Base-by-base conservation (phyloP, 2,797 vertebrate genomes). In the Pseudochromis fuscus region DNA sequence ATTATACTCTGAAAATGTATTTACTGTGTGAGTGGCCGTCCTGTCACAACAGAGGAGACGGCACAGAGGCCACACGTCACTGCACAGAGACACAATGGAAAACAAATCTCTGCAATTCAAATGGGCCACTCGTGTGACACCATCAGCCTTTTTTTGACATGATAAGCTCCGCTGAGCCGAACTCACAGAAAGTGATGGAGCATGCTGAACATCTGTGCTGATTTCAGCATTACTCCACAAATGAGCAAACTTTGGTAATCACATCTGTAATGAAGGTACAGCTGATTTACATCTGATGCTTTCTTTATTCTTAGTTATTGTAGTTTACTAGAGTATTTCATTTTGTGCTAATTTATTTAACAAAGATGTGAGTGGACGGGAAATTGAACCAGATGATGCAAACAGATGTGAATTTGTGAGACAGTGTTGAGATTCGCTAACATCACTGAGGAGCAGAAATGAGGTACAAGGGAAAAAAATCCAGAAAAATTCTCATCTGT, bases 71-170 rank as follows among this genome's bases (percentile, higher is more conserved):
- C 70, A 55, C 71, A 48, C 33, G 50, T 66, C 75, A 65, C 45
- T 5, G 30, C 58, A 46, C 60, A n/a, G 44, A 25, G 58, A 50
- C 75, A 65, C 77, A 63, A 60, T 58, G 61, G 72, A 57, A 83
- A 78, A 81, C 67, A 82, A 82, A 82, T 77, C 51, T 74, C 69
- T 50, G 67, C 42, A 61, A 45, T 64, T 79, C 60, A 82, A 61
- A 81, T 3, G 16, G 11, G 4, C 35, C 25, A 23, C 79, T 67
- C 13, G 40, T 35, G 38, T 56, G 71, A 64, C 72, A 55, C 52
- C 30, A 57, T 55, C 65, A 25, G 59, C 37, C 33, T 4, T 35
- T 28, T 46, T 72, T 19, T 38, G 70, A 71, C 28, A 49, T 8
- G 57, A 64, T 58, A 19, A 70, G 81, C 72, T 67, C 40, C 11